A percentile compares a stretch with the other conserved stretches of the same genome.
Conservation (phyloP, 2,797 vertebrate genomes). For the Fistularia tabacaria region DNA sequence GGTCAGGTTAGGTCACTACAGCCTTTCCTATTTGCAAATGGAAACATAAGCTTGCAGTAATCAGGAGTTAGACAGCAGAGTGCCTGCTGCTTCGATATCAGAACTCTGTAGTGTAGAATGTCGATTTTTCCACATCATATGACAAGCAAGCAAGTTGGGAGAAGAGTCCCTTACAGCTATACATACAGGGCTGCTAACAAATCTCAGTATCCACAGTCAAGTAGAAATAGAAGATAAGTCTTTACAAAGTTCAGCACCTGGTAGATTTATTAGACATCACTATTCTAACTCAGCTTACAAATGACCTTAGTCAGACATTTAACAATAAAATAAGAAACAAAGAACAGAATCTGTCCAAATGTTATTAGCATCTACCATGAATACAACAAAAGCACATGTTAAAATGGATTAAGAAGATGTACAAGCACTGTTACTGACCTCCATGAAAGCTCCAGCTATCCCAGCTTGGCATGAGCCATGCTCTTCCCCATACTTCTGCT, state of each 20-base stretch:
- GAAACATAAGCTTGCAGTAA: slow-evolving; percentile 43
- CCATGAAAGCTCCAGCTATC: slow-evolving; percentile 90
- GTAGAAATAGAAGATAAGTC: slow-evolving; percentile 1
- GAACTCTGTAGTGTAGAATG: slow-evolving; percentile 14
- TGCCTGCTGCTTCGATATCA: slow-evolving; percentile 20
- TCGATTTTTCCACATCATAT: slow-evolving; percentile 39
- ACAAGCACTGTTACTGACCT: slow-evolving; percentile 80
- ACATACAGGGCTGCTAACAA: slow-evolving; percentile 6
- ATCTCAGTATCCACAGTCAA: slow-evolving; percentile 21
- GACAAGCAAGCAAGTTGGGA: not conserved
- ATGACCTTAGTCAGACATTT: no score
- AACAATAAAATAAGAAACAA: not conserved
- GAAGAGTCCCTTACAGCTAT: not conserved
- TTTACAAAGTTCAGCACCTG: slow-evolving; percentile 9
- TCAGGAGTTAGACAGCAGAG: slow-evolving; percentile 31
- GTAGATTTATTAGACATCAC: slow-evolving; percentile 4
- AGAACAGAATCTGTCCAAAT: not conserved
- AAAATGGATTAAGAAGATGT: slow-evolving; percentile 37
- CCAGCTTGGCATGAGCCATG: slow-evolving; percentile 98
- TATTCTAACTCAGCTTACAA: not conserved
- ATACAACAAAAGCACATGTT: not conserved
- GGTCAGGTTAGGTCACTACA: slow-evolving; percentile 33
- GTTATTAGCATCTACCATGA: not conserved
- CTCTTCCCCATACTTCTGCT: slow-evolving; percentile 99
- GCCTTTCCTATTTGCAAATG: slow-evolving; percentile 29